These are phyloP conservation scores for Erethizon dorsatum DNA, from an alignment of 2,797 vertebrate species.

Conservation along the genomic window DNA sequence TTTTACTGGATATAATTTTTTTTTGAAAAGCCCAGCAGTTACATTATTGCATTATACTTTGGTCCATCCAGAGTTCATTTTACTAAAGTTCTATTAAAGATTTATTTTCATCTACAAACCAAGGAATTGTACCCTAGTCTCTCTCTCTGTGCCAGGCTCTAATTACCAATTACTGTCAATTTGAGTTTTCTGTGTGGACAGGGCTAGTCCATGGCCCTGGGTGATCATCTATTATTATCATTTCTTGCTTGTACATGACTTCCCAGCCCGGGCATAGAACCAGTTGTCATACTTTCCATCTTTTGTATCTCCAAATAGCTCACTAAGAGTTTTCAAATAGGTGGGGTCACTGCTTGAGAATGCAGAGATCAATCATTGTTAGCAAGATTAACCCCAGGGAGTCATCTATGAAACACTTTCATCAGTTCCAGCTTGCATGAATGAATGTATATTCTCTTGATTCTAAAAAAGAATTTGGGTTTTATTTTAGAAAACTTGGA, in stretches of 20 bases:
- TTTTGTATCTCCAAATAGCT: slow-evolving; percentile 78
- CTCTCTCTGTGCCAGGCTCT: slow-evolving; percentile 62
- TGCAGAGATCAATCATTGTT: slow-evolving; percentile 28
- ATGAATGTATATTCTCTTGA: neutral
- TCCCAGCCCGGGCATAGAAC: slow-evolving; percentile 65
- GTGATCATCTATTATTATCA: slow-evolving; percentile 81
- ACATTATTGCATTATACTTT: slow-evolving; percentile 47
- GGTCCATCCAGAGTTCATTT: slow-evolving; percentile 68
- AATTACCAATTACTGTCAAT: slow-evolving; percentile 79
- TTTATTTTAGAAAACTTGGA: slow-evolving; percentile 51
- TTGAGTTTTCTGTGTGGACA: slow-evolving; percentile 65
- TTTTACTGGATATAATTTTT: slow-evolving; percentile 45
- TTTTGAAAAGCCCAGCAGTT: neutral
- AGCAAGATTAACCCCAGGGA: slow-evolving; percentile 12
- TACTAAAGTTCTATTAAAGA: slow-evolving; percentile 65
- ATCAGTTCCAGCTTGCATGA: neutral
- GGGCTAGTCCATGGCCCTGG: slow-evolving; percentile 44
- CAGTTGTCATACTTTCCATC: slow-evolving; percentile 82
- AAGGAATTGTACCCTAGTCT: slow-evolving; percentile 34
- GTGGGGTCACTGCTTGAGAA: neutral
- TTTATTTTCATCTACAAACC: slow-evolving; percentile 76
- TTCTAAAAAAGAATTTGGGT: neutral
- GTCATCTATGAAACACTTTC: no score
- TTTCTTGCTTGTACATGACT: slow-evolving; percentile 78
- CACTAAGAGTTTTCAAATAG: slow-evolving; percentile 26